These are phyloP conservation scores for Cecropterus lyciades DNA, from an alignment of 1,140 invertebrate genomes.

Conservation along the genomic window DNA sequence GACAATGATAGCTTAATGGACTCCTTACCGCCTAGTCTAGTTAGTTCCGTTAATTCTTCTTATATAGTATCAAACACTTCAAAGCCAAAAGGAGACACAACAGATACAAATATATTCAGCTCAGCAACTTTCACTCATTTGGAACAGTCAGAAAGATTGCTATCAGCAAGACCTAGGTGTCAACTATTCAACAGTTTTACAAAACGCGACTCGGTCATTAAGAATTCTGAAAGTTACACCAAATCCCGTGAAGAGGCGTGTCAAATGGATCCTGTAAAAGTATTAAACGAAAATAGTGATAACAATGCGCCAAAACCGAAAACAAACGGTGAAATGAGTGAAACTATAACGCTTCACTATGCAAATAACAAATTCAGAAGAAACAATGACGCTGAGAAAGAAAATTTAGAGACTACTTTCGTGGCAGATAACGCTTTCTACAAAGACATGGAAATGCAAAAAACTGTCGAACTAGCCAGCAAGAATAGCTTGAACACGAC, in stretches of 20 bases:
- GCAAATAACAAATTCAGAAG: constrained; percentile 68
- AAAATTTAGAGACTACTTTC: constrained; percentile 68
- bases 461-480: constrained; percentile 55
- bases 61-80: constrained; percentile 69
- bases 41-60: constrained; percentile 78
- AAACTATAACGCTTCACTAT: constrained; percentile 72
- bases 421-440: constrained; percentile 74
- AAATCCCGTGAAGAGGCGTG: constrained; percentile 72
- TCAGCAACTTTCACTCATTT: constrained; percentile 80
- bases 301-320: constrained; percentile 61
- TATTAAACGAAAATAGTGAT: constrained; percentile 71
- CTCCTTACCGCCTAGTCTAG: constrained; percentile 73
- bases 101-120: constrained; percentile 78
- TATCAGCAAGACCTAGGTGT: constrained; percentile 64
- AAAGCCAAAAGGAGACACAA: constrained; percentile 58
- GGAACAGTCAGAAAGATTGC: constrained; percentile 71
- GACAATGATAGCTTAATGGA: constrained; percentile 80
- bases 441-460: constrained; percentile 68
- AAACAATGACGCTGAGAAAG: constrained; percentile 69
- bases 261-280: constrained; percentile 71
- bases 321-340: constrained; percentile 61
- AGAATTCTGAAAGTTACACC: constrained; percentile 70
- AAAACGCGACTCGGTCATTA: constrained; percentile 63
- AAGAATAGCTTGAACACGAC: constrained; percentile 73
- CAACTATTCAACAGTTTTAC: constrained; percentile 68